Evolutionary conservation across 2,113 vertebrate species (phyloP), one percentile per base, ranked within the genome.

Genomic region (Cyprinus carpio): DNA sequence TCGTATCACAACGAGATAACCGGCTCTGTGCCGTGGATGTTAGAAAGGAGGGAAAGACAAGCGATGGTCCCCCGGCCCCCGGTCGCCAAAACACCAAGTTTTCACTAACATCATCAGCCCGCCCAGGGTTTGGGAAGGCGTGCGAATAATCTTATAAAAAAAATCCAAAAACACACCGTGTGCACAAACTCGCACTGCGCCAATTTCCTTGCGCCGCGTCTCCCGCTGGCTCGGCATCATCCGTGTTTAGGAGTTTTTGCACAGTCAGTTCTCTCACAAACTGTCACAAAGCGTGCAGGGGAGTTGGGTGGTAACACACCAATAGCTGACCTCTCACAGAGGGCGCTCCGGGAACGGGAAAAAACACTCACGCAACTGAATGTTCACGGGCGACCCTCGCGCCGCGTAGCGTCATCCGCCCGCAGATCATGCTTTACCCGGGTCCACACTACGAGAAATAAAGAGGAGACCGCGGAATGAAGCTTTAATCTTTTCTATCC

Each of bases 281-380:
- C 88, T 90, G 86, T 87, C n/a, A n/a, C 84, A 87, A 82, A 87
- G 67, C 85, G 62, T 72, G 60, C 84, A 83, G 85, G 84, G 87
- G 89, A n/a, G n/a, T n/a, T n/a, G n/a, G n/a, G n/a, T n/a, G 87
- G 86, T 82, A 76, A 58, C 78, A 37, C 78, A 49, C 80, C 54
- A 72, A 62, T 62, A 80, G n/a, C 75, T 43, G 64, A 65, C 84
- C 86, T 78, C 86, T 81, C 54, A 64, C 54, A 51, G 81, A n/a
- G 87, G 84, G 81, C 80, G 82, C 85, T 82, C 79, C 79, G 69
- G 23, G 86, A n/a, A n/a, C n/a, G n/a, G n/a, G n/a, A n/a, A 87
- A 69, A 80, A 75, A 29, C 81, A 77, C 83, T 64, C 72, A 75
- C 43, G 67, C 72, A n/a, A 56, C n/a, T n/a, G 67, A 64, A n/a